Evolutionary conservation across 2,797 vertebrate genomes (phyloP).

Genomic region (Oophaga sylvatica): DNA sequence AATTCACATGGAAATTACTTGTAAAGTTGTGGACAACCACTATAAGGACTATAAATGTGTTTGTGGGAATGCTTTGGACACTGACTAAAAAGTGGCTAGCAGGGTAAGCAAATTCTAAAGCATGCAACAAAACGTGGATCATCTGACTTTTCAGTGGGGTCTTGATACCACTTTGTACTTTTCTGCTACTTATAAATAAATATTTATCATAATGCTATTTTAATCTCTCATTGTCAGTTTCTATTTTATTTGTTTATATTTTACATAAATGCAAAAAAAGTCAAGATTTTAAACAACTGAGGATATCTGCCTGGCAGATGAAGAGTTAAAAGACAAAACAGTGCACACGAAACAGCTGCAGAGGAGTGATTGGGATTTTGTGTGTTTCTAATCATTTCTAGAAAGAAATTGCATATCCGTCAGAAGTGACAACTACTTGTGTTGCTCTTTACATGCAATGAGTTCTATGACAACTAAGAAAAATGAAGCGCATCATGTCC

Average conservation of each 20-base stretch:
- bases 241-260: background rate
- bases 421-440: conserved; percentile 35
- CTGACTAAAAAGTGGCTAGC: too few species aligned
- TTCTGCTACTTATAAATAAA: too few species aligned
- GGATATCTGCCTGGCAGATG: background rate
- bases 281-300: background rate
- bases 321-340: background rate
- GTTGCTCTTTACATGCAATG: conserved; percentile 46
- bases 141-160: too few species aligned
- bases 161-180: too few species aligned
- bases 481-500: conserved; percentile 32
- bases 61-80: too few species aligned
- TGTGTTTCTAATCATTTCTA: conserved; percentile 52
- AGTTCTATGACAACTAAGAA: conserved; percentile 43
- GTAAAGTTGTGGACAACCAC: too few species aligned
- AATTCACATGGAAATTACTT: too few species aligned
- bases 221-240: too few species aligned
- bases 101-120: too few species aligned
- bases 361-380: conserved; percentile 24
- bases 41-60: too few species aligned
- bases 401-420: conserved; percentile 51
- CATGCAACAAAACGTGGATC: too few species aligned
- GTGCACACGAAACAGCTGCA: conserved; percentile 18
- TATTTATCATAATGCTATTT: too few species aligned
- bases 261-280: background rate